Base-by-base conservation (phyloP, 2,113 vertebrate species). In the Pseudopodoces humilis region DNA sequence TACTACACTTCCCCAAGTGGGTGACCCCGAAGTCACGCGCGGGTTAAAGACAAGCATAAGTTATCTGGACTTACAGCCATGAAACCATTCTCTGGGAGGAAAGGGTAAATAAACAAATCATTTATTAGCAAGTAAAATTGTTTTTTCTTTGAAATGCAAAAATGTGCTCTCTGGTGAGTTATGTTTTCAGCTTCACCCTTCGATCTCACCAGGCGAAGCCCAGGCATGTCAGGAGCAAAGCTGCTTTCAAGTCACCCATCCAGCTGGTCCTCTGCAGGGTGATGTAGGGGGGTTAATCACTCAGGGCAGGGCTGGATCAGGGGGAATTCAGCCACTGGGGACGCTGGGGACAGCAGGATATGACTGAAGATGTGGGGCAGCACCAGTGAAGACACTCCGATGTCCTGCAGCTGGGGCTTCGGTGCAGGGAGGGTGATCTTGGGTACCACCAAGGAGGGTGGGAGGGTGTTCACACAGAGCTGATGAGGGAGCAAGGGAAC, bases 101-200 rank as follows among this genome's bases (percentile, higher is more conserved):
- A 96, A 97, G 95, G 93, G 94, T 97, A 97, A 98, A 95, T 77
- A 97, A 96, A 97, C 95, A 97, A 92, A 80, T 95, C 95, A 93
- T 97, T 97, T 93, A 94, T 97, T 97, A 96, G 87, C 94, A 97
- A 97, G 95, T 94, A 56, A 93, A 97, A 97, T 97, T 90, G 94
- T 95, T 97, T 96, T 95, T 95, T 90, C 95, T 97, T 97, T 97
- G 95, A 97, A 97, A 97, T 94, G 92, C 94, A 97, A 97, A 97
- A 94, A 92, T 83, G 94, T 93, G 78, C 95, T 96, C 69, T 55
- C 77, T 83, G 70, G 69, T 94, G 88, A 93, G 83, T 82, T 86
- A 92, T 94, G 95, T 65, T 94, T 95, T 68, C 25, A 86, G 74
- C 59, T 86, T 93, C 86, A 72, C 79, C 83, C 79, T 91, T 91